A percentile compares a stretch with the other conserved stretches of the same genome.
Conservation (phyloP, 2,888 invertebrate genomes). For the Melanargia galathea region DNA sequence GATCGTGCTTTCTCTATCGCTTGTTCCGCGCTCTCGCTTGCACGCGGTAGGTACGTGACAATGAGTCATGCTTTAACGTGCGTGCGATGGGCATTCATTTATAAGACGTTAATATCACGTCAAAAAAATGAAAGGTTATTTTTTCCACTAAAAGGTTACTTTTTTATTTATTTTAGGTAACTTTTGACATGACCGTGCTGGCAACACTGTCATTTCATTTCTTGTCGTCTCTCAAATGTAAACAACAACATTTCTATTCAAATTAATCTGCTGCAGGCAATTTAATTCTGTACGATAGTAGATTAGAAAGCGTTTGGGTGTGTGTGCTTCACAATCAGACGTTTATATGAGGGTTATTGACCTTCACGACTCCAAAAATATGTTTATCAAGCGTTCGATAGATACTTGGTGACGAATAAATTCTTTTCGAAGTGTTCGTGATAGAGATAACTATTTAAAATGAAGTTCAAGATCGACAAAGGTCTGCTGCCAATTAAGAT, state of each 20-base stretch:
- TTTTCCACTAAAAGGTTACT: too few species aligned
- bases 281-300: constrained; percentile 26
- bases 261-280: constrained; percentile 23
- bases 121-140: too few species aligned
- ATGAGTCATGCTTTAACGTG: too few species aligned
- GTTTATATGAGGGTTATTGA: constrained; percentile 12
- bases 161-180: too few species aligned
- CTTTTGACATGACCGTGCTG: too few species aligned
- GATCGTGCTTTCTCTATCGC: too few species aligned
- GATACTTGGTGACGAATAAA: constrained; percentile 5
- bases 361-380: neutral
- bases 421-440: constrained; percentile 10
- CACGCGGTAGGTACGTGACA: too few species aligned
- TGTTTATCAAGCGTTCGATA: neutral
- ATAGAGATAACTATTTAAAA: constrained; percentile 42
- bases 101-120: too few species aligned
- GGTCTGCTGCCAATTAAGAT: constrained; percentile 90
- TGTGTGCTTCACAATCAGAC: neutral
- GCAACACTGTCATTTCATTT: too few species aligned
- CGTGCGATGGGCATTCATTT: too few species aligned
- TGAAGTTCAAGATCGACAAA: constrained; percentile 85
- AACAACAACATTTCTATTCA: constrained; percentile 36
- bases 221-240: constrained; percentile 10
- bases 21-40: too few species aligned
- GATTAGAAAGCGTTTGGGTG: constrained; percentile 35